A percentile compares a stretch with the other conserved stretches of the same genome.
phyloP scores from a whole-genome alignment of 2,113 vertebrate genomes.

The Nothocercus julius region DNA sequence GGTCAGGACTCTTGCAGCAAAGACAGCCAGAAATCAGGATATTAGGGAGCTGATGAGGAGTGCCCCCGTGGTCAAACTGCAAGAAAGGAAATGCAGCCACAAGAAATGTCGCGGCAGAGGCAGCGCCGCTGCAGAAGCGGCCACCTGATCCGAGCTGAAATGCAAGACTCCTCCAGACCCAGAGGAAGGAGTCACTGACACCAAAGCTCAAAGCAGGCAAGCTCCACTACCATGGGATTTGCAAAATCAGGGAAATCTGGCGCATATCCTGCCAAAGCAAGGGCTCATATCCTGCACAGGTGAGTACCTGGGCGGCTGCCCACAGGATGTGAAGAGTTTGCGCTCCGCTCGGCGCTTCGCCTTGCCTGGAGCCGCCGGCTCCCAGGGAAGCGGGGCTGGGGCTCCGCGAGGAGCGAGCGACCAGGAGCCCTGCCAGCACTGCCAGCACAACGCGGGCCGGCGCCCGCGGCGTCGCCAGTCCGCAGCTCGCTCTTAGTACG shows the following conservation, averaged over 20 bases:
- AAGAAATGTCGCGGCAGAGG: background rate
- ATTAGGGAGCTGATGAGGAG: background rate
- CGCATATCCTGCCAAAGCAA: background rate
- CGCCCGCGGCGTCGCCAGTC: background rate
- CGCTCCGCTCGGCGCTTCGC: background rate
- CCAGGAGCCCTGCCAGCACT: background rate
- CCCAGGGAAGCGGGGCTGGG: background rate
- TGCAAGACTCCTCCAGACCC: background rate
- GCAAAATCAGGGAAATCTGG: background rate
- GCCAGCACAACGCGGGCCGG: background rate
- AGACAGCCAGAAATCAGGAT: background rate
- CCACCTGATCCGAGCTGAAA: background rate
- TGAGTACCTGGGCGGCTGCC: background rate
- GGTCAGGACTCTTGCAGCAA: background rate
- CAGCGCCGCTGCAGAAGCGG: background rate
- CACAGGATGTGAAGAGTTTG: accelerated
- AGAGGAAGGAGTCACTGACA: background rate
- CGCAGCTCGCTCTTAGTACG: background rate
- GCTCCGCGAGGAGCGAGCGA: accelerated
- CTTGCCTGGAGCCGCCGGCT: background rate
- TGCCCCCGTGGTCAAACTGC: background rate
- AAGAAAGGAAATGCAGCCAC: background rate
- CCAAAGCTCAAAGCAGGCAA: background rate
- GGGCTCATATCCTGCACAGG: background rate
- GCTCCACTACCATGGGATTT: background rate